Percentiles rank a stretch among this genome's conserved stretches.
Conservation (phyloP, 1,140 invertebrate species). For the Littorina saxatilis region DNA sequence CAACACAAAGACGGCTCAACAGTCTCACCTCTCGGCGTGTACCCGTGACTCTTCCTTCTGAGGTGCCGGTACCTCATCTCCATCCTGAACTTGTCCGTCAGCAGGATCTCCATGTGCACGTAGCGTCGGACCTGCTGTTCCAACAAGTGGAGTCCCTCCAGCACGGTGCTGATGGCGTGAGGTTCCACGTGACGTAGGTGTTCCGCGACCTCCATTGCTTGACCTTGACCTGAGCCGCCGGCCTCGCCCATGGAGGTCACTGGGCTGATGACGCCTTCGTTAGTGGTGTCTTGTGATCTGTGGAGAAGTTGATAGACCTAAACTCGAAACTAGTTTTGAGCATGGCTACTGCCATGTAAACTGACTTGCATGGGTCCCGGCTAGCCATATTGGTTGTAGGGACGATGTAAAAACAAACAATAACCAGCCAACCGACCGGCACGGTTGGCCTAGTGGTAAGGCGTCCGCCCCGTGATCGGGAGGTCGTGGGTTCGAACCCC, state of each 20-base stretch:
- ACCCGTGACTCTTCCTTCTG: constrained; percentile 23
- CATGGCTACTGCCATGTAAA: too few relatives aligned
- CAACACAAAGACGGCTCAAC: too few relatives aligned
- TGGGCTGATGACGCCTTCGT: background rate
- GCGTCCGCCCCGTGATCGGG: too few relatives aligned
- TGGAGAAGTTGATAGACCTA: too few relatives aligned
- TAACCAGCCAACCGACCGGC: too few relatives aligned
- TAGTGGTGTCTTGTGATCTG: background rate
- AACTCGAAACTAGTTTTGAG: too few relatives aligned
- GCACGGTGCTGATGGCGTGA: constrained; percentile 40
- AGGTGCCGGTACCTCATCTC: constrained; percentile 24
- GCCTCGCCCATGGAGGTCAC: background rate
- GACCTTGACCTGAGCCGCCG: background rate
- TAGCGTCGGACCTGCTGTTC: constrained; percentile 34
- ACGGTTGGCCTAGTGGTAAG: too few relatives aligned
- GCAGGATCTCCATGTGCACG: constrained; percentile 42
- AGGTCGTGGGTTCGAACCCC: too few relatives aligned
- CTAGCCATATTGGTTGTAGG: too few relatives aligned
- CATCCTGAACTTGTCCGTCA: constrained; percentile 38
- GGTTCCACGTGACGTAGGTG: constrained; percentile 23
- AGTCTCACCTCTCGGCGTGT: background rate
- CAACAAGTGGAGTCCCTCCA: constrained; percentile 32
- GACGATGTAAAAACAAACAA: too few relatives aligned
- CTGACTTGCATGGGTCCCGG: too few relatives aligned
- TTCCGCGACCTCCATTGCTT: background rate